Percentiles rank a stretch among this genome's conserved stretches.
These are phyloP conservation scores for Pachyuromys duprasi DNA, from an alignment of 2,797 vertebrate genomes.

Conservation along the genomic window DNA sequence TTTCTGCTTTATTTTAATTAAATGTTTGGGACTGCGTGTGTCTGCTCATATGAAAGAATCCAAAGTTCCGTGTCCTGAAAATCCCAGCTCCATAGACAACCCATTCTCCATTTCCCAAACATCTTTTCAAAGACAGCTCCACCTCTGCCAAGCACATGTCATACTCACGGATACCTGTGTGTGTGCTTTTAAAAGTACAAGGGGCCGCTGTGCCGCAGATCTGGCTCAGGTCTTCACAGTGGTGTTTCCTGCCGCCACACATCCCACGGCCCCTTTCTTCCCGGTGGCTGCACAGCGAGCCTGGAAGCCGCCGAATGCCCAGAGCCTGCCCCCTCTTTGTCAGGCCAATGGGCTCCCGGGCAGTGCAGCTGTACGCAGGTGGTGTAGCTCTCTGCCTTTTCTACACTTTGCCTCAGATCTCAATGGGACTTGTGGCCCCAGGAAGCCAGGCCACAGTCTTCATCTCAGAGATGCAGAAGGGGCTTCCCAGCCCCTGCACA, in stretches of 20 bases:
- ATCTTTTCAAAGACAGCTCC: neutral
- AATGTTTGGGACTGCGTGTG: neutral
- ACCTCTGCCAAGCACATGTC: neutral
- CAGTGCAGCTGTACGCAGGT: neutral
- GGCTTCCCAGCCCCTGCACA: neutral
- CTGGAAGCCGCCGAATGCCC: neutral
- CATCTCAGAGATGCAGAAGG: neutral
- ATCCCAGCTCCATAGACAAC: neutral
- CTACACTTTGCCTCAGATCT: neutral
- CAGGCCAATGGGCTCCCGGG: neutral
- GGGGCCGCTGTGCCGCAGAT: neutral
- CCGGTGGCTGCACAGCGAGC: neutral
- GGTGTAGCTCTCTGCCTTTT: neutral
- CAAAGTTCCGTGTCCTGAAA: neutral
- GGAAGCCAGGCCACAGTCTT: neutral
- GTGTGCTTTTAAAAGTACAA: neutral
- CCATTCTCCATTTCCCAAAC: neutral
- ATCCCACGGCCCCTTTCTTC: neutral
- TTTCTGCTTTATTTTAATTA: neutral
- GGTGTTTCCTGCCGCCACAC: too few species aligned
- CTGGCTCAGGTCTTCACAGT: neutral
- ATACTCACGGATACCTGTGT: neutral
- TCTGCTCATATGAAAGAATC: neutral
- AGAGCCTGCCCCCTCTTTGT: neutral
- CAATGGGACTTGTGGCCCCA: neutral